These are phyloP conservation scores for Hyaena hyaena DNA, from an alignment of 2,113 vertebrate species.

Conservation along the genomic window DNA sequence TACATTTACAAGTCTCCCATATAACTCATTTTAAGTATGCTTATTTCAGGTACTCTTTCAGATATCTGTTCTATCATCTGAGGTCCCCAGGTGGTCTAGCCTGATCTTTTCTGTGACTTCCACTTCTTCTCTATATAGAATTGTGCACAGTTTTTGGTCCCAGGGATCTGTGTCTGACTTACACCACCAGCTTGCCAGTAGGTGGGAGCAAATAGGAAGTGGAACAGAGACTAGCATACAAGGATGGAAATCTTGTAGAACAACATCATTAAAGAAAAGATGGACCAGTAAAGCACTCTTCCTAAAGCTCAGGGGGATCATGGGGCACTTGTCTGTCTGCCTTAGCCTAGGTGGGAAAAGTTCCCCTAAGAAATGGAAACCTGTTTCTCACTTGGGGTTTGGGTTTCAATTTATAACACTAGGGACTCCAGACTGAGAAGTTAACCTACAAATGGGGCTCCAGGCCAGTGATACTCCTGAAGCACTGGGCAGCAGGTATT, in stretches of 20 bases:
- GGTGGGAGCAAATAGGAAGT: neutral
- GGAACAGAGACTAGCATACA: neutral
- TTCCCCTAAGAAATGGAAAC: neutral
- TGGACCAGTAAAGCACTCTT: neutral
- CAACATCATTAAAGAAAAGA: neutral
- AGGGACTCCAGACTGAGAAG: neutral
- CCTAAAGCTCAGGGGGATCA: neutral
- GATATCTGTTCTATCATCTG: neutral
- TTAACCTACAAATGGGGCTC: neutral
- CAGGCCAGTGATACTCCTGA: neutral
- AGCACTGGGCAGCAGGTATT: neutral
- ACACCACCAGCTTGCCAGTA: neutral
- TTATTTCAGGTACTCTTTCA: neutral
- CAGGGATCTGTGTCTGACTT: neutral
- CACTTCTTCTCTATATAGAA: neutral
- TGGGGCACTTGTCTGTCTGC: neutral
- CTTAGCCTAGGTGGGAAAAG: neutral
- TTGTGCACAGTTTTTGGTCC: neutral
- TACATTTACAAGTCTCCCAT: neutral
- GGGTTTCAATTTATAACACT: neutral
- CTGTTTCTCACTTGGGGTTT: neutral
- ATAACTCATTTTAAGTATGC: neutral
- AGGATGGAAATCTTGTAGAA: neutral
- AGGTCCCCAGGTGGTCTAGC: neutral
- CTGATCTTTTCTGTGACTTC: neutral